Base-by-base conservation (phyloP, 2,888 invertebrate species). In the Andrena minutula region DNA sequence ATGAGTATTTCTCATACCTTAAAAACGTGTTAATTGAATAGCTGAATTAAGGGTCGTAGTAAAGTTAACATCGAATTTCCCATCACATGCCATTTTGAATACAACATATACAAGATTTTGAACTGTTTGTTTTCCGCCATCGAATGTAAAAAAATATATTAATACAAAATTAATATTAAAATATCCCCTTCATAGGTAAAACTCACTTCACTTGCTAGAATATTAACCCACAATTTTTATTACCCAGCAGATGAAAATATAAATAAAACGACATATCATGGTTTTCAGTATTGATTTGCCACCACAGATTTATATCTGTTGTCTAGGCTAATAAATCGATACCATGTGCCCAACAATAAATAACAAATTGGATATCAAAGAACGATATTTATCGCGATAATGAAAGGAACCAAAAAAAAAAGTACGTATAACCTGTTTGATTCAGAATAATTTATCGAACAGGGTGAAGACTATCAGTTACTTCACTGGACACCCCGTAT, bases 401-500 rank as follows among this genome's bases (percentile, higher is more conserved):
- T 41, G 41, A 41, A 41, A 12, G 41, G 41, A 12, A 12, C 12
- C 12, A 41, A 41, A 4, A 32, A 6, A 12, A 2, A 0, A 41
- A 1, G 4, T 4, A 41, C 12, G 4, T 41, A 16, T 41, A 41
- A 41, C 12, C 12, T 41, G 12, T 41, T 41, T 41, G 41, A 12
- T 41, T 41, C 16, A 16, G 16, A 41, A 41, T 41, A 16, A 41
- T 41, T 41, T 41, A 16, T 41, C 51, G 20, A 51, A 8, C 20
- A 20, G 20, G 20, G 51, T 20, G 6, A 51, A 51, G 8, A 8
- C 2, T 51, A 51, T 51, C 8, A 8, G 28, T 65, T 73, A 73
- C 53, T 65, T 73, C 56, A 23, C 23, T 30, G 47, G 10, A 66
- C 47, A 58, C 58, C 58, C 66, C 60, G 66, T 49, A 66, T 10